Percentiles rank a stretch among this genome's conserved stretches.
These are phyloP conservation scores for Erythrocebus patas DNA, from an alignment of 2,113 vertebrate genomes.

Conservation along the genomic window DNA sequence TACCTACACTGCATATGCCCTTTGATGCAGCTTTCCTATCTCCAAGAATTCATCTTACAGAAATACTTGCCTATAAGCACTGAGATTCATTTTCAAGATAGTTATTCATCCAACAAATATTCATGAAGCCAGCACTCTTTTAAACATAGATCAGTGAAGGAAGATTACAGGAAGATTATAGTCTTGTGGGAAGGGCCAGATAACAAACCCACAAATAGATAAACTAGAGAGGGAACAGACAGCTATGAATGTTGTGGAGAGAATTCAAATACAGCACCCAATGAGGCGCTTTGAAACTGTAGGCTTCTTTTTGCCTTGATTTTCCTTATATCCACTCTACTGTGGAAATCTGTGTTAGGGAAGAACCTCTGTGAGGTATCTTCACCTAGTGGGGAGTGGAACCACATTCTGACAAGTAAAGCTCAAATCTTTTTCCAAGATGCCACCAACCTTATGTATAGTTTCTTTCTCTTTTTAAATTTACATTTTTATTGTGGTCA, in stretches of 20 bases:
- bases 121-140: neutral
- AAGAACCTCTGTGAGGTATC: neutral
- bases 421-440: neutral
- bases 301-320: neutral
- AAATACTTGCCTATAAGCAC: neutral
- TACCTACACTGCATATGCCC: neutral
- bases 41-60: neutral
- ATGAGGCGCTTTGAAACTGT: neutral
- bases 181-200: neutral
- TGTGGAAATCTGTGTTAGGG: neutral
- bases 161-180: neutral
- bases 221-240: neutral
- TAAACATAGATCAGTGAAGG: neutral
- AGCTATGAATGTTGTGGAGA: neutral
- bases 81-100: neutral
- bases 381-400: neutral
- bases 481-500: neutral
- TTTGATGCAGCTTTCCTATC: neutral
- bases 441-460: neutral
- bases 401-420: neutral
- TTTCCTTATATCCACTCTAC: neutral
- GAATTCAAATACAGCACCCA: neutral
- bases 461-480: neutral
- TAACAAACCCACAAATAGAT: neutral
- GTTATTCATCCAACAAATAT: neutral